Percentiles rank a stretch among this genome's conserved stretches.
Evolutionary conservation across 2,797 vertebrate species (phyloP).

Genomic region (Artibeus lituratus): DNA sequence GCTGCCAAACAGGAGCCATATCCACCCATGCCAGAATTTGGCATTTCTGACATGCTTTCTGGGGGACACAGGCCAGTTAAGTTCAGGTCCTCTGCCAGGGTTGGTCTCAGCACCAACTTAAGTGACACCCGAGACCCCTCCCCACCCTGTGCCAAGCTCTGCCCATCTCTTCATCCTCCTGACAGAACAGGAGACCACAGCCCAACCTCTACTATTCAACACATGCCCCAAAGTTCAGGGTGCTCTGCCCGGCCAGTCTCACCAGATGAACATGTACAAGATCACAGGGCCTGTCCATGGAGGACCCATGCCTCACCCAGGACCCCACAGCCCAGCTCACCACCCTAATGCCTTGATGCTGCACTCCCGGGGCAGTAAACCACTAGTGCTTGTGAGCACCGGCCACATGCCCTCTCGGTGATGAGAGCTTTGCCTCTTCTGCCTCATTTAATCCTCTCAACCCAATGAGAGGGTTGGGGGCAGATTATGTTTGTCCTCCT

Average conservation of each 20-base stretch:
- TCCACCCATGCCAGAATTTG: not conserved
- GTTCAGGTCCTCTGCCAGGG: not conserved
- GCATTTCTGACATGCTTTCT: slow-evolving; percentile 35
- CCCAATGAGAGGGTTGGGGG: rapidly evolving
- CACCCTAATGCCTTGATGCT: not conserved
- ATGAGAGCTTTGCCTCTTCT: not conserved
- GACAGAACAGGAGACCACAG: not conserved
- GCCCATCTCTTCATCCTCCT: not conserved
- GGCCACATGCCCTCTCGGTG: rapidly evolving
- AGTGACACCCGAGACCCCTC: not conserved
- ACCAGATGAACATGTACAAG: not conserved
- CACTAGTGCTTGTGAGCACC: rapidly evolving
- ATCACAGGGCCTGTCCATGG: not conserved
- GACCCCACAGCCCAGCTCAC: rapidly evolving
- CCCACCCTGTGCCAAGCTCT: not conserved
- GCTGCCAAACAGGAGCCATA: not conserved
- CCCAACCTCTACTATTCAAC: not conserved
- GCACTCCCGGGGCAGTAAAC: not conserved
- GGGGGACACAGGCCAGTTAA: not conserved
- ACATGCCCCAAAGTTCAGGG: rapidly evolving
- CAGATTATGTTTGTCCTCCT: not conserved
- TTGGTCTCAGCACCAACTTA: slow-evolving; percentile 25
- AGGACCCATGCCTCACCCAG: not conserved
- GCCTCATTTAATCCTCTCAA: not conserved
- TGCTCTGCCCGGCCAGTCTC: not conserved